A percentile compares a stretch with the other conserved stretches of the same genome.
These are phyloP conservation scores for Panorpa germanica DNA, from an alignment of 2,888 invertebrate species.

Conservation along the genomic window DNA sequence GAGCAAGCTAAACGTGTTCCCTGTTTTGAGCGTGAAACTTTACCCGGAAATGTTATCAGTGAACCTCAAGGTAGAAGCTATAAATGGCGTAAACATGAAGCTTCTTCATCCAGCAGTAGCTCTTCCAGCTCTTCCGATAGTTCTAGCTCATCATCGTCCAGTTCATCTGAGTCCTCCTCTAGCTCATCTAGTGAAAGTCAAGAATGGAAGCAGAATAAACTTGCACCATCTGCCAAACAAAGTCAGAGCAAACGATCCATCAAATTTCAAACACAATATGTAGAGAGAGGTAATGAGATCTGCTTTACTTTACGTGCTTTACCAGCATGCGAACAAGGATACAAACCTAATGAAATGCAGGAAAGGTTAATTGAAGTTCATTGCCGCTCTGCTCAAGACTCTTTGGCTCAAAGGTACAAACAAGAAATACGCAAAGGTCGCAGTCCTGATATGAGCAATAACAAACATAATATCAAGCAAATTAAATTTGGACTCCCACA, in stretches of 20 bases:
- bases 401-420: slow-evolving; percentile 14
- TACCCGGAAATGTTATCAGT: slow-evolving; percentile 25
- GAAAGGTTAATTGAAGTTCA: slow-evolving; percentile 28
- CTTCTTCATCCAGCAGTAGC: too few relatives aligned
- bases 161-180: too few relatives aligned
- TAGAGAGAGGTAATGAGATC: slow-evolving; percentile 29
- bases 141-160: slow-evolving; percentile 10
- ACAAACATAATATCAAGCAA: slow-evolving; percentile 16
- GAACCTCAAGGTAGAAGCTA: slow-evolving; percentile 20
- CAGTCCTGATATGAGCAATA: slow-evolving; percentile 28
- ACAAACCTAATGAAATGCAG: slow-evolving; percentile 24
- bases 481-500: slow-evolving; percentile 13
- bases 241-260: slow-evolving; percentile 14
- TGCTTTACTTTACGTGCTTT: slow-evolving; percentile 40
- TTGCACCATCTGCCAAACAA: slow-evolving; percentile 1
- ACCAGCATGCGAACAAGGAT: slow-evolving; percentile 31
- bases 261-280: slow-evolving; percentile 29
- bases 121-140: slow-evolving; percentile 1
- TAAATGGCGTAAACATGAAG: too few relatives aligned
- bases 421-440: slow-evolving; percentile 27
- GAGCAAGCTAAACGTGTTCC: slow-evolving; percentile 23
- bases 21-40: slow-evolving; percentile 19
- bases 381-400: slow-evolving; percentile 19
- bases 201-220: slow-evolving; percentile 7
- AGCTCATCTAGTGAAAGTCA: too few relatives aligned